Evolutionary conservation across 2,888 invertebrate species (phyloP).

Genomic region (Trissolcus japonicus): DNA sequence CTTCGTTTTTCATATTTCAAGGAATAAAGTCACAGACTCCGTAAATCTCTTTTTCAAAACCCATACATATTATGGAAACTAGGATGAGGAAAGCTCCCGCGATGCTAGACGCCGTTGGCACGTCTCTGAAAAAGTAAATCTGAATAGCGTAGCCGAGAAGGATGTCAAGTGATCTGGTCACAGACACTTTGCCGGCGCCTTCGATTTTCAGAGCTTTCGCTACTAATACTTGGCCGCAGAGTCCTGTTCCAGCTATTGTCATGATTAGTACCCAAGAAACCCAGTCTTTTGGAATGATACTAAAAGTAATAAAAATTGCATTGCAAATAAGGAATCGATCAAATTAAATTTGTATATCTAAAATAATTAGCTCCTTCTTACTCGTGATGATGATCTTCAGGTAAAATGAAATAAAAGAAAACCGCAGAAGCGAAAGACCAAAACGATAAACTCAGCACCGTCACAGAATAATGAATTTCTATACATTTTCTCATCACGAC

Average conservation of each 20-base stretch:
- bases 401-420: conserved; percentile 66
- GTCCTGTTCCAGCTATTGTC: conserved; percentile 72
- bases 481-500: conserved; percentile 77
- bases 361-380: conserved; percentile 14
- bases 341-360: not conserved
- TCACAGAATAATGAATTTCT: conserved; percentile 76
- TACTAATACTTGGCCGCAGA: conserved; percentile 75
- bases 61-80: conserved; percentile 75
- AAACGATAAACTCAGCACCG: conserved; percentile 75
- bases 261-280: conserved; percentile 69
- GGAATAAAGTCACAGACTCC: conserved; percentile 73
- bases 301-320: conserved; percentile 6
- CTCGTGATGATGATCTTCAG: conserved; percentile 62
- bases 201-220: conserved; percentile 76
- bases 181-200: conserved; percentile 77
- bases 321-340: too few relatives aligned
- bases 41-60: conserved; percentile 75
- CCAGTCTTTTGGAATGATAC: conserved; percentile 66
- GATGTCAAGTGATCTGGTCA: conserved; percentile 77
- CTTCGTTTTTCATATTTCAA: conserved; percentile 45
- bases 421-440: conserved; percentile 74
- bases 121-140: conserved; percentile 75
- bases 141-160: conserved; percentile 76
- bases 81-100: conserved; percentile 74
- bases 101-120: conserved; percentile 74